Conservation (phyloP, 2,888 invertebrate species). For the Tolmerus cingulatus region DNA sequence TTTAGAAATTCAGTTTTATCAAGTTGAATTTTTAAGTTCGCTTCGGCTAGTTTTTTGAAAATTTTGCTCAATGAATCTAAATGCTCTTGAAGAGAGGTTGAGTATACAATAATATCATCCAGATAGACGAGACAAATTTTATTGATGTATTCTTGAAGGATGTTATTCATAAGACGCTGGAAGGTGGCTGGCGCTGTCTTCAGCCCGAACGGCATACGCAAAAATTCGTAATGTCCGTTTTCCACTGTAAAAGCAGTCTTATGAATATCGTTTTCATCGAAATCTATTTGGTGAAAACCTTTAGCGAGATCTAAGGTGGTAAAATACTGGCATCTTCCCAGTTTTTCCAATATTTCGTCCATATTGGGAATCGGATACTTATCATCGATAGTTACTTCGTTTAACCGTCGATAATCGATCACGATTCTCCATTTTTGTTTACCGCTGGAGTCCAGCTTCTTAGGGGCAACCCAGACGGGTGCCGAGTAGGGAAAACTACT, state of each 20-base stretch:
- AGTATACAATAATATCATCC: too few species aligned
- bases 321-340: constrained; percentile 47
- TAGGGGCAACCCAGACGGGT: too few species aligned
- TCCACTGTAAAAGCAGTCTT: constrained; percentile 57
- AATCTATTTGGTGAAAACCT: constrained; percentile 49
- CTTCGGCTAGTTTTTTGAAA: constrained; percentile 42
- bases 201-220: too few species aligned
- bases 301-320: constrained; percentile 45
- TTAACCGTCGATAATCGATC: constrained; percentile 48
- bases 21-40: neutral
- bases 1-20: constrained; percentile 49
- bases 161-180: constrained; percentile 30
- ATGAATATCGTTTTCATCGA: constrained; percentile 42
- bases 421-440: too few species aligned
- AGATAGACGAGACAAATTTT: constrained; percentile 37
- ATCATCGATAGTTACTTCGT: constrained; percentile 45
- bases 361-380: constrained; percentile 45
- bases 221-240: too few species aligned
- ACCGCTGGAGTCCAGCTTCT: too few species aligned
- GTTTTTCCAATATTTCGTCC: constrained; percentile 45
- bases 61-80: constrained; percentile 43
- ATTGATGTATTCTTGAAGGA: constrained; percentile 53
- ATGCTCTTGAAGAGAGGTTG: constrained; percentile 47
- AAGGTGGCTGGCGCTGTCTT: too few species aligned
- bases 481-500: too few species aligned